phyloP scores from a whole-genome alignment of 2,113 vertebrate genomes.

The Crotalus helleri region DNA sequence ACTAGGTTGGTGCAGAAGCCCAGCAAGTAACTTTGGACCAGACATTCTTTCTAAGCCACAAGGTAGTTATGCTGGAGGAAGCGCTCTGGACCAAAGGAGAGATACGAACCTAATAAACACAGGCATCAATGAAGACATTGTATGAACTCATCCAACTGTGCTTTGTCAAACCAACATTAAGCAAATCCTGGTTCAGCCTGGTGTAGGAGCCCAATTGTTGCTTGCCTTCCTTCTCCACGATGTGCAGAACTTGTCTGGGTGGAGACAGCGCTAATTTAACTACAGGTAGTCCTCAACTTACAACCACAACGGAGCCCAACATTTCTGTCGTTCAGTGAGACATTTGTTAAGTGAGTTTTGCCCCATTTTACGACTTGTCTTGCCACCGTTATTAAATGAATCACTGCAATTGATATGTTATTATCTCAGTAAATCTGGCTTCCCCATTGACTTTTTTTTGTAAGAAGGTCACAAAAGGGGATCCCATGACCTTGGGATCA shows the following conservation, averaged over 20 bases:
- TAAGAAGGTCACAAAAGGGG: not conserved
- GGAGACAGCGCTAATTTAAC: no score
- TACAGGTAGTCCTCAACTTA: not conserved
- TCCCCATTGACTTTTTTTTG: not conserved
- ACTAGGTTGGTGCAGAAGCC: not conserved
- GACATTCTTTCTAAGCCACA: not conserved
- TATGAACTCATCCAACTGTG: no score
- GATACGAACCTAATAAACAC: not conserved
- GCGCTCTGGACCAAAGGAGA: no score
- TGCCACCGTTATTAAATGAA: not conserved
- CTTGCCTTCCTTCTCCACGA: not conserved
- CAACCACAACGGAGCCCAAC: not conserved
- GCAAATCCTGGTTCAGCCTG: no score
- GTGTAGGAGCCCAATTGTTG: not conserved
- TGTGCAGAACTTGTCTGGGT: no score
- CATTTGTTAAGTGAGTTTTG: not conserved
- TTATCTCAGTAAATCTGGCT: not conserved
- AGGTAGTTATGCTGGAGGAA: no score
- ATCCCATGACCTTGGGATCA: not conserved
- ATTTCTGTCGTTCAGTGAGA: not conserved
- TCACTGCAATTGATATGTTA: not conserved
- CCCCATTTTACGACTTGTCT: not conserved
- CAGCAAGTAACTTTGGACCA: not conserved
- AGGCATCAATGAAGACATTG: not conserved
- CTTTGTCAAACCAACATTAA: no score